A percentile compares a stretch with the other conserved stretches of the same genome.
phyloP scores from a whole-genome alignment of 2,888 invertebrate species.

The Cremastinae sp. region DNA sequence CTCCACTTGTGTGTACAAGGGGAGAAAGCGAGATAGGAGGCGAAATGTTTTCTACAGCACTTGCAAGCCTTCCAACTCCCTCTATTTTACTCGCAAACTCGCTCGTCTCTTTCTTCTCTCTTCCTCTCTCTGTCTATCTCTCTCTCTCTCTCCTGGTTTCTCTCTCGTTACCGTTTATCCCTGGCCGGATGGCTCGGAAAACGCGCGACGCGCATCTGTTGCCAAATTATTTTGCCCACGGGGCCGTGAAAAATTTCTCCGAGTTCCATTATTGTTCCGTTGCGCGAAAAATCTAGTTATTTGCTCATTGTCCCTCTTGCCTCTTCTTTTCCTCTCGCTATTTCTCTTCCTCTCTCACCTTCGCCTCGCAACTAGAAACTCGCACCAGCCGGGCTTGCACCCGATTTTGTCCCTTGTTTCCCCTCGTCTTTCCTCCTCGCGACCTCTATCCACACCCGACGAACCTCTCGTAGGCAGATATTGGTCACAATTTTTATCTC shows the following conservation, averaged over 20 bases:
- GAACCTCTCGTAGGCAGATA: background rate
- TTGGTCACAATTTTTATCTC: background rate
- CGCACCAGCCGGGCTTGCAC: conserved; percentile 44
- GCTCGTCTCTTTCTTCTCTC: conserved; percentile 53
- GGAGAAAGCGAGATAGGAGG: background rate
- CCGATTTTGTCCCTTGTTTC: conserved; percentile 43
- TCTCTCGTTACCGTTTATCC: conserved; percentile 71
- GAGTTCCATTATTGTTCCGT: conserved; percentile 77
- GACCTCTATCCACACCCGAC: conserved; percentile 2
- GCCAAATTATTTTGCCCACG: conserved; percentile 80
- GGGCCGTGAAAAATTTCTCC: conserved; percentile 78
- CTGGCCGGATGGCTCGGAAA: conserved; percentile 78
- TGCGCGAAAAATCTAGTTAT: conserved; percentile 77
- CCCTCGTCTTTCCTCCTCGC: background rate
- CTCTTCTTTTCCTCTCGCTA: conserved; percentile 12
- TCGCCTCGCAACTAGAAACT: conserved; percentile 25
- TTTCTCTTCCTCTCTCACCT: conserved; percentile 46
- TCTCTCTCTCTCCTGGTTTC: conserved; percentile 16
- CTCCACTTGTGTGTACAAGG: conserved; percentile 25
- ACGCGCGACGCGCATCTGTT: conserved; percentile 78
- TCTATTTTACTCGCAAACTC: conserved; percentile 51
- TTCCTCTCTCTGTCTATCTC: background rate
- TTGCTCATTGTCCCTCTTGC: conserved; percentile 73
- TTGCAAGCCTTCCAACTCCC: conserved; percentile 13
- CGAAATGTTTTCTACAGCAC: background rate